phyloP scores from a whole-genome alignment of 2,797 vertebrate species.

The Acanthornis magna region DNA sequence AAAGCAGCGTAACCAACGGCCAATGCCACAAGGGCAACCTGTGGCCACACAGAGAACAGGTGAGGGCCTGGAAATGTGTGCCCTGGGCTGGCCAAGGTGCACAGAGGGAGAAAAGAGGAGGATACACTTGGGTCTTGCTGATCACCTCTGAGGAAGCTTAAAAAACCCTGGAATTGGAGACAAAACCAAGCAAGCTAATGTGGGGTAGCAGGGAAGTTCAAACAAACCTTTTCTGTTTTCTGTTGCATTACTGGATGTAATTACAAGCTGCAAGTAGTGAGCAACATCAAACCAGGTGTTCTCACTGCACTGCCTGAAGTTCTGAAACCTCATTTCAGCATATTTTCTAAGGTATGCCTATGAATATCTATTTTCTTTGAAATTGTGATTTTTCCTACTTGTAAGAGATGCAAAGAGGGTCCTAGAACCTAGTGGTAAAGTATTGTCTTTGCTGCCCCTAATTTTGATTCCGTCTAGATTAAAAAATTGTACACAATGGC shows the following conservation, averaged over 20 bases:
- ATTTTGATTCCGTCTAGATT: neutral
- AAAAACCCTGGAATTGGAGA: neutral
- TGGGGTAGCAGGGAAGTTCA: neutral
- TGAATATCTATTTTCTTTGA: neutral
- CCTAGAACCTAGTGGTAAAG: neutral
- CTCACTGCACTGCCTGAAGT: neutral
- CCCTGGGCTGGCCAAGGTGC: neutral
- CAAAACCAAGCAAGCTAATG: neutral
- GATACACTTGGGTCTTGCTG: neutral
- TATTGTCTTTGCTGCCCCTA: neutral
- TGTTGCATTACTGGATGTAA: neutral
- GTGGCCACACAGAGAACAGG: neutral
- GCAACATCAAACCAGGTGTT: neutral
- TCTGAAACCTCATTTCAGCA: neutral
- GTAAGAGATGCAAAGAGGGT: neutral
- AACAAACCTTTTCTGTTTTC: neutral
- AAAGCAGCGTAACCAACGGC: neutral
- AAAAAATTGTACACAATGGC: neutral
- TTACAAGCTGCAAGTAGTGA: neutral
- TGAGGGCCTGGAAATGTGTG: neutral
- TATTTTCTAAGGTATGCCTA: neutral
- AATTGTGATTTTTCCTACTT: neutral
- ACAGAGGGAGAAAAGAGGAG: neutral
- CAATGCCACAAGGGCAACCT: fast-evolving
- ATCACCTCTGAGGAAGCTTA: neutral